phyloP scores from a whole-genome alignment of 2,888 invertebrate genomes.

The Patella depressa region DNA sequence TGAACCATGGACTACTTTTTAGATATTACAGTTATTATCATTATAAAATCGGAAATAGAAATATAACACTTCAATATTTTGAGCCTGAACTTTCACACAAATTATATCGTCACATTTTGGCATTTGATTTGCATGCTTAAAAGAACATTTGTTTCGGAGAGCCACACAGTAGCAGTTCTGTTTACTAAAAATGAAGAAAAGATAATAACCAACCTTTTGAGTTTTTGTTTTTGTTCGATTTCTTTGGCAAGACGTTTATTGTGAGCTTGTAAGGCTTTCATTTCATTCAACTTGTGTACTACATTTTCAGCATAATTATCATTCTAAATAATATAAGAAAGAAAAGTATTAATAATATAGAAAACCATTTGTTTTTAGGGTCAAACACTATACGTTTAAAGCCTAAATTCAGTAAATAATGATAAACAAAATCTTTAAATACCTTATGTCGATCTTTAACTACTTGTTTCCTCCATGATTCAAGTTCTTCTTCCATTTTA shows the following conservation, averaged over 20 bases:
- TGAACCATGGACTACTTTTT: too few species aligned
- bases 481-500: conserved; percentile 60
- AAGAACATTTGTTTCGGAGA: too few species aligned
- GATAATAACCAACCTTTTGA: too few species aligned
- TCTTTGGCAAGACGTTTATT: conserved; percentile 55
- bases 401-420: not conserved
- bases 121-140: too few species aligned
- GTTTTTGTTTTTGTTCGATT: conserved; percentile 56
- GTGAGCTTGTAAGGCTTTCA: conserved; percentile 56
- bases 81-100: too few species aligned
- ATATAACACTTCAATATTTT: too few species aligned
- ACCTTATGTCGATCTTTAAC: conserved; percentile 57
- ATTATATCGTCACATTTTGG: too few species aligned
- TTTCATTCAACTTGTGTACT: conserved; percentile 47
- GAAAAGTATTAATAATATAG: not conserved
- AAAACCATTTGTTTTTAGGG: not conserved
- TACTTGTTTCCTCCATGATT: conserved; percentile 60
- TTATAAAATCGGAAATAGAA: too few species aligned
- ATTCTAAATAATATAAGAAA: conserved; percentile 34
- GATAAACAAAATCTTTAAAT: not conserved
- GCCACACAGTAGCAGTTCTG: too few species aligned
- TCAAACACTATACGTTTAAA: too few species aligned
- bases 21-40: too few species aligned
- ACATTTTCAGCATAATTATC: conserved; percentile 55
- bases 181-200: too few species aligned